A percentile compares a stretch with the other conserved stretches of the same genome.
Evolutionary conservation across 2,113 vertebrate genomes (phyloP).

Genomic region (Pteruthius melanotis): DNA sequence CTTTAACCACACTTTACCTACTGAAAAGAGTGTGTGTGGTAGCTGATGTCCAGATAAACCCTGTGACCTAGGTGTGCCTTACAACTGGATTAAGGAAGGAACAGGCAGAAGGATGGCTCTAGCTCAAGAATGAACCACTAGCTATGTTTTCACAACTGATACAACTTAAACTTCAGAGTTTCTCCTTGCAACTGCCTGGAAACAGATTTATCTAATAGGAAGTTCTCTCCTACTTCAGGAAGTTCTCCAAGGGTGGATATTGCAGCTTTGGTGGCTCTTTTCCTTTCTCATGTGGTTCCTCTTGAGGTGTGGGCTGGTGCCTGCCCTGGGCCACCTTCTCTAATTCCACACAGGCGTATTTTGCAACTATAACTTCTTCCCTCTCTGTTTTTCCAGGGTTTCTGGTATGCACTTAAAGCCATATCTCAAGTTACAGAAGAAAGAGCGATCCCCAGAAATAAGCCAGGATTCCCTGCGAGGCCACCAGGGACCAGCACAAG

Average conservation of each 20-base stretch:
- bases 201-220: not conserved
- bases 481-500: slow-evolving; percentile 66
- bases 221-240: not conserved
- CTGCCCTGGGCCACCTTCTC: not conserved
- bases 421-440: slow-evolving; percentile 82
- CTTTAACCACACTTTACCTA: not conserved
- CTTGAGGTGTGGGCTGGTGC: not conserved
- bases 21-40: not conserved
- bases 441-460: slow-evolving; percentile 67
- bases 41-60: not conserved
- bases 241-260: not conserved
- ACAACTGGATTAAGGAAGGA: not conserved
- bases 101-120: not conserved
- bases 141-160: not conserved
- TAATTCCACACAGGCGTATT: not conserved
- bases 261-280: not conserved
- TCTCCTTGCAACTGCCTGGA: not conserved
- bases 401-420: slow-evolving; percentile 90
- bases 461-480: slow-evolving; percentile 65
- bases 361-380: not conserved
- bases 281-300: not conserved
- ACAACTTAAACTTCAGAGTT: not conserved
- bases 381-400: slow-evolving; percentile 68
- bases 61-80: not conserved
- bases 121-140: not conserved